These are phyloP conservation scores for Pimephales promelas DNA, from an alignment of 2,113 vertebrate genomes.

Conservation along the genomic window DNA sequence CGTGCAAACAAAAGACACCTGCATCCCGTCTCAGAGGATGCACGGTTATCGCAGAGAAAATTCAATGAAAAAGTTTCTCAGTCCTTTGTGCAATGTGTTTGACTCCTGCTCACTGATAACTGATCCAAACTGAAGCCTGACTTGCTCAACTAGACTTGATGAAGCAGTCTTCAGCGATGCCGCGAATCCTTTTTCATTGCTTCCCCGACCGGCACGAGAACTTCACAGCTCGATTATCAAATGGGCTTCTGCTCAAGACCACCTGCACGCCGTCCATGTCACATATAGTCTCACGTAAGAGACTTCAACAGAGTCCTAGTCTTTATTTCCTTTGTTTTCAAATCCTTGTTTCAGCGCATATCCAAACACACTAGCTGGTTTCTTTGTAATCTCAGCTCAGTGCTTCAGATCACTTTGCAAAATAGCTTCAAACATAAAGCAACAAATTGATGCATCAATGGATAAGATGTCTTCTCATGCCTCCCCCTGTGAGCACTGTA, in stretches of 20 bases:
- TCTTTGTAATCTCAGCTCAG: slow-evolving; percentile 60
- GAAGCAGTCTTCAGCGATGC: slow-evolving; percentile 8
- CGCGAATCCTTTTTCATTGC: slow-evolving; percentile 16
- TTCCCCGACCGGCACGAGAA: neutral
- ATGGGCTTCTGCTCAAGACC: neutral
- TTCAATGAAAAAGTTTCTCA: neutral
- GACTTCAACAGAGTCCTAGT: neutral
- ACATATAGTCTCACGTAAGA: neutral
- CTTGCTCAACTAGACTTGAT: slow-evolving; percentile 6
- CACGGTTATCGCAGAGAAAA: neutral
- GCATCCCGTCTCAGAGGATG: slow-evolving; percentile 75
- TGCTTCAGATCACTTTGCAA: slow-evolving; percentile 9
- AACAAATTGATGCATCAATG: slow-evolving; percentile 10
- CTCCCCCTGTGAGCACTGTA: slow-evolving; percentile 49
- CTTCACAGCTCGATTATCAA: neutral
- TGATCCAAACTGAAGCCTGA: slow-evolving; percentile 47
- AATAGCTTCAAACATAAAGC: slow-evolving; percentile 36
- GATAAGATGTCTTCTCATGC: slow-evolving; percentile 29
- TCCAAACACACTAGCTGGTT: slow-evolving; percentile 56
- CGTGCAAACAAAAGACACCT: slow-evolving; percentile 94
- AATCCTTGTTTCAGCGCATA: neutral
- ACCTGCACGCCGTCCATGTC: neutral
- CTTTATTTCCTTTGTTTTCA: neutral
- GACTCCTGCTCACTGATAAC: slow-evolving; percentile 36
- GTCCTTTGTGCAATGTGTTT: slow-evolving; percentile 13